phyloP scores from a whole-genome alignment of 2,113 vertebrate genomes.

The Jaculus jaculus region DNA sequence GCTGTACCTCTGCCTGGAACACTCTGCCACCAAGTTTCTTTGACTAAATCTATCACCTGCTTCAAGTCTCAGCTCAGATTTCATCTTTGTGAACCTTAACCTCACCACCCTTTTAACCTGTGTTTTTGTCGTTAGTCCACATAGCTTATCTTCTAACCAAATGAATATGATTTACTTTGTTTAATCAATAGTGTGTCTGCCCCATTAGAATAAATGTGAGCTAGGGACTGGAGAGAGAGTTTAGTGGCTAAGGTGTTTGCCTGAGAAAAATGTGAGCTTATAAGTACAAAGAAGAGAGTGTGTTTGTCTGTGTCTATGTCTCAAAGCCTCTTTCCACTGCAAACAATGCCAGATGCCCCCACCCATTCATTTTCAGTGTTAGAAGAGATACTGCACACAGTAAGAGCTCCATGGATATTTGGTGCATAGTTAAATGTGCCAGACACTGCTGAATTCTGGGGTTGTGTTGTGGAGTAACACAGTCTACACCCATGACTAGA shows the following conservation, averaged over 20 bases:
- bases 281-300: neutral
- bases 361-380: neutral
- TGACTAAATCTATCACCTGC: neutral
- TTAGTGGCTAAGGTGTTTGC: too few species aligned
- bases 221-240: too few species aligned
- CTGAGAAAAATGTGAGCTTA: too few species aligned
- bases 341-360: too few species aligned
- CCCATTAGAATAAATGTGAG: neutral
- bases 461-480: neutral
- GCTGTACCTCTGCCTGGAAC: neutral
- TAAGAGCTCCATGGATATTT: neutral
- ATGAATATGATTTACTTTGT: neutral
- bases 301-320: too few species aligned
- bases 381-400: neutral
- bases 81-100: neutral
- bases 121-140: neutral
- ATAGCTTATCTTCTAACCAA: neutral
- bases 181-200: neutral
- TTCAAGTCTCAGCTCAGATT: constrained; percentile 28
- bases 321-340: too few species aligned
- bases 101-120: neutral
- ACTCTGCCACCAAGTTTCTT: neutral
- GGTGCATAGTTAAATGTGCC: neutral
- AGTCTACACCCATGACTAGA: neutral
- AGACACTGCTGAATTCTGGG: neutral